Evolutionary conservation across 2,113 vertebrate genomes (phyloP).

Genomic region (Motacilla tschutschensis): DNA sequence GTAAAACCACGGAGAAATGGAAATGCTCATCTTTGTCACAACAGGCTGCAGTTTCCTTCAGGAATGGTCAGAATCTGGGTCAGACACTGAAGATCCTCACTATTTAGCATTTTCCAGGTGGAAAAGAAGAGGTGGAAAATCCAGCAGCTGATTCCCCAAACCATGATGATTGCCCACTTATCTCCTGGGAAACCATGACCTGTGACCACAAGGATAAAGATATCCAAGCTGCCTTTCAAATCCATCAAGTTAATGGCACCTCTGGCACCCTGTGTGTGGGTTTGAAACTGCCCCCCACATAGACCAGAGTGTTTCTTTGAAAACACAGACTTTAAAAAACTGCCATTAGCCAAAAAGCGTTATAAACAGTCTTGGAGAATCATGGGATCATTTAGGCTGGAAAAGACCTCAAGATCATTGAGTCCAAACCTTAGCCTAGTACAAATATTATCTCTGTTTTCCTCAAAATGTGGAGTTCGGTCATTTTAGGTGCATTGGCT

Average conservation of each 20-base stretch:
- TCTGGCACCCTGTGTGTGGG: accelerated
- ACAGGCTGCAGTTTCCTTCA: neutral
- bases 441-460: neutral
- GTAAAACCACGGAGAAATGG: neutral
- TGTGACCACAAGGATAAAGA: neutral
- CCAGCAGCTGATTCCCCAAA: neutral
- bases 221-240: neutral
- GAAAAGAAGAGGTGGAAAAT: neutral
- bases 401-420: neutral
- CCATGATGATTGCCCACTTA: accelerated
- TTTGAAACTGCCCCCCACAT: neutral
- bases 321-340: neutral
- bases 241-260: accelerated
- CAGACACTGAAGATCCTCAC: neutral
- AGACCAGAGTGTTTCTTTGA: neutral
- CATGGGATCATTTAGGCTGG: neutral
- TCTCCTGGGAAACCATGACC: neutral
- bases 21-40: neutral
- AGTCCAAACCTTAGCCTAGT: neutral
- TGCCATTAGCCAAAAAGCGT: neutral
- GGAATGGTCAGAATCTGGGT: neutral
- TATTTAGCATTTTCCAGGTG: neutral
- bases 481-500: neutral
- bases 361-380: neutral
- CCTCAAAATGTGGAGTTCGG: neutral